A percentile compares a stretch with the other conserved stretches of the same genome.
Evolutionary conservation across 2,797 vertebrate genomes (phyloP).

Genomic region (Silurus aristotelis): DNA sequence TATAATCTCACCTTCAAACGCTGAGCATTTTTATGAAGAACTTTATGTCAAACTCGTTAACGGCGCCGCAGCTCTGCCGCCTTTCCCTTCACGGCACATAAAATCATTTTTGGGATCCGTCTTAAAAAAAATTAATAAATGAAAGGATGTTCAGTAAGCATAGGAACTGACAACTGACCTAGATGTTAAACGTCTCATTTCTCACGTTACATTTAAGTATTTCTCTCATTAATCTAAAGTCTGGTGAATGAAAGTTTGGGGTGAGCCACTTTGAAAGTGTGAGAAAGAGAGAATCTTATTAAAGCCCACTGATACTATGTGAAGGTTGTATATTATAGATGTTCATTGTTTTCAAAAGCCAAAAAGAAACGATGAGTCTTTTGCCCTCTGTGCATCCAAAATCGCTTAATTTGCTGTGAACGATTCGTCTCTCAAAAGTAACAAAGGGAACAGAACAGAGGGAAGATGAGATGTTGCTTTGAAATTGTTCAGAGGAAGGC

Average conservation of each 20-base stretch:
- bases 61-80: conserved; percentile 12
- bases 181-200: conserved; percentile 35
- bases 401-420: conserved; percentile 33
- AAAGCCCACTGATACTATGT: not conserved
- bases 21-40: not conserved
- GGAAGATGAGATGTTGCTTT: conserved; percentile 26
- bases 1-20: not conserved
- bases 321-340: not conserved
- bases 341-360: conserved; percentile 24
- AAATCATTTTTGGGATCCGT: conserved; percentile 31
- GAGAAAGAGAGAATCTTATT: not conserved
- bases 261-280: conserved; percentile 28
- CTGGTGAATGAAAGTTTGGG: conserved; percentile 31
- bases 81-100: conserved; percentile 34
- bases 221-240: conserved; percentile 41
- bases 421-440: conserved; percentile 3
- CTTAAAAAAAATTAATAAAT: not conserved
- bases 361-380: conserved; percentile 12
- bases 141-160: conserved; percentile 10
- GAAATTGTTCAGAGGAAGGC: conserved; percentile 41
- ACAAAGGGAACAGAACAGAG: not conserved
- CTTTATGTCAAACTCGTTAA: not conserved
- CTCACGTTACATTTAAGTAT: conserved; percentile 39
- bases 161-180: conserved; percentile 35
- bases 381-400: conserved; percentile 26